Base-by-base conservation (phyloP, 2,888 invertebrate genomes). In the Tenthredo scrophulariae region DNA sequence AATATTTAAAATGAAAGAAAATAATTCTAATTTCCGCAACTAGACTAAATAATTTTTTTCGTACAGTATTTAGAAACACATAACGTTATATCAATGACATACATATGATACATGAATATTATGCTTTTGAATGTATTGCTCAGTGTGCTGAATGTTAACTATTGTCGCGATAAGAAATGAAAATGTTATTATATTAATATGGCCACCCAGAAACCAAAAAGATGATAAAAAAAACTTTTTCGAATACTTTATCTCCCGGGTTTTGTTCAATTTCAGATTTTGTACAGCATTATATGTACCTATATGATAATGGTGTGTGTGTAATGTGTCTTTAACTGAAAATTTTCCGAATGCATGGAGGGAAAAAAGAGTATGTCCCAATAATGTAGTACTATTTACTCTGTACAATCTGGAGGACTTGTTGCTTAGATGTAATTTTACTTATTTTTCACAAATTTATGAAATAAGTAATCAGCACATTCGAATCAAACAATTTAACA, bases 121-220 rank as follows among this genome's bases (percentile, higher is more conserved):
- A 62, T 80, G 80, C 65, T 80, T 65, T 26, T 37, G 13, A 80
- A 62, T 80, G 54, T 80, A 80, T 80, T 65, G 65, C 80, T 80
- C 58, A 80, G 40, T 80, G 33, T 80, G 18, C 65, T 40, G 65
- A 80, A 37, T 62, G 62, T 80, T 62, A 67, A 50, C 50, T 77
- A 77, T 77, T 54, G 50, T 33, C 33, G 29, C 1, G 2, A 33
- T 33, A 26, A 43, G 74, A 43, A 43, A 9, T 40, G 43, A 43
- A 18, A 22, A 74, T 74, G 37, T 37, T 37, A 22, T 74, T 40
- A 43, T 13, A 74, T 40, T 26, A 26, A 43, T 22, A 74, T 2
- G n/a, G 43, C 3, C 40, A 43, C 10, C 13, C 43, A n/a, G 10
- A 74, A 40, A 18, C 37, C 7, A 50, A 77, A 77, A 50, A 54